Evolutionary conservation across 2,797 vertebrate genomes (phyloP).

Genomic region (Sebastes wilsoni): DNA sequence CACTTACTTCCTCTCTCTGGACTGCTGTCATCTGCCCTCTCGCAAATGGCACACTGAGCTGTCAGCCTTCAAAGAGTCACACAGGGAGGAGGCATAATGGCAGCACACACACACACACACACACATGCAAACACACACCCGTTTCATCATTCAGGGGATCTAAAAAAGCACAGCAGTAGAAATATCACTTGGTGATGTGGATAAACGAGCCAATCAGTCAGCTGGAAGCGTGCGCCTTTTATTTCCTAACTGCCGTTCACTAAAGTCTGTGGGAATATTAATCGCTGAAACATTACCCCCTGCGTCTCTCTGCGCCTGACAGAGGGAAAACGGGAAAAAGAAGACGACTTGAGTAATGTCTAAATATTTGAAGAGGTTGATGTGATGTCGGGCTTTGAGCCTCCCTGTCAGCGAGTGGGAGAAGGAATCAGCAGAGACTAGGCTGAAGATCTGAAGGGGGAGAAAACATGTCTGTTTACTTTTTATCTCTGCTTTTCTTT

Average conservation of each 20-base stretch:
- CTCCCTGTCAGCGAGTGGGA: conserved; percentile 69
- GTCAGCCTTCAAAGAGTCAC: conserved; percentile 62
- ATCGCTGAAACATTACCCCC: conserved; percentile 59
- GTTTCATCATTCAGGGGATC: conserved; percentile 66
- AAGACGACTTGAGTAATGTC: conserved; percentile 69
- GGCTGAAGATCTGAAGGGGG: conserved; percentile 64
- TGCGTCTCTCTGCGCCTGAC: conserved; percentile 41
- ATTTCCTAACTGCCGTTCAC: conserved; percentile 73
- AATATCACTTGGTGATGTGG: conserved; percentile 73
- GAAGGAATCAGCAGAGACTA: conserved; percentile 71
- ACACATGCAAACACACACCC: conserved; percentile 16
- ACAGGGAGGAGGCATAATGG: conserved; percentile 37
- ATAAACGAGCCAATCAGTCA: conserved; percentile 81
- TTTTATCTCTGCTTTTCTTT: conserved; percentile 55
- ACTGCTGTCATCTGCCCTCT: conserved; percentile 46
- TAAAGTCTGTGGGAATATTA: conserved; percentile 74
- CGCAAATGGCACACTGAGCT: conserved; percentile 63
- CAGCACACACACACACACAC: conserved; percentile 12
- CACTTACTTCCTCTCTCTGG: conserved; percentile 11
- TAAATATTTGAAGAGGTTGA: conserved; percentile 81
- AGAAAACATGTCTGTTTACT: conserved; percentile 66
- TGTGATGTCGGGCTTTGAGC: conserved; percentile 72
- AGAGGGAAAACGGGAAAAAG: conserved; percentile 43
- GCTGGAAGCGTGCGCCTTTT: conserved; percentile 72
- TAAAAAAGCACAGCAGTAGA: conserved; percentile 57